Conservation (phyloP, 2,888 invertebrate species). For the Plutella xylostella region DNA sequence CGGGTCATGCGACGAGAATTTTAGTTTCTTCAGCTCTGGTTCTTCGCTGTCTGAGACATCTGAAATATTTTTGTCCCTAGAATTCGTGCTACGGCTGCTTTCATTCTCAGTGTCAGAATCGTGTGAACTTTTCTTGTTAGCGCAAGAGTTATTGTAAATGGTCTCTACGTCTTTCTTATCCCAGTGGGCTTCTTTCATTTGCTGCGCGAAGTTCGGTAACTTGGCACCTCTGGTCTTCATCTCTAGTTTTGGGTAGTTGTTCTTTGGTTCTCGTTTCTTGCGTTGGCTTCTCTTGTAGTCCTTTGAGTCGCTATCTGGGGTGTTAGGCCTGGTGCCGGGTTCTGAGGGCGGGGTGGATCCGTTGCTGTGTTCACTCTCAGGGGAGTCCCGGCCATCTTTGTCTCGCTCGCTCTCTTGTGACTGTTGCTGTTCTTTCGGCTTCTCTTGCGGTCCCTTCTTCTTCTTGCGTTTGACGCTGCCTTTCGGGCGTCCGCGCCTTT, state of each 20-base stretch:
- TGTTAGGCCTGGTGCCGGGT: conserved; percentile 49
- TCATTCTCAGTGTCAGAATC: conserved; percentile 57
- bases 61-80: conserved; percentile 58
- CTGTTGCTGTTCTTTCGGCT: conserved; percentile 44
- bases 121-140: conserved; percentile 38
- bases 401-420: conserved; percentile 60
- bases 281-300: conserved; percentile 31
- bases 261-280: conserved; percentile 35
- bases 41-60: conserved; percentile 63
- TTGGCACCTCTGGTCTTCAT: conserved; percentile 73
- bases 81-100: conserved; percentile 52
- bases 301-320: conserved; percentile 40
- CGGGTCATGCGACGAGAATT: conserved; percentile 54
- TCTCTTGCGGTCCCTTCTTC: conserved; percentile 43
- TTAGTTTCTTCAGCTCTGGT: conserved; percentile 59
- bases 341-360: conserved; percentile 56
- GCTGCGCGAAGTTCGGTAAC: conserved; percentile 70
- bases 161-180: conserved; percentile 57
- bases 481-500: conserved; percentile 54
- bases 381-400: conserved; percentile 51
- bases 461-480: conserved; percentile 52
- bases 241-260: conserved; percentile 47
- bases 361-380: conserved; percentile 53
- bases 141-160: conserved; percentile 48
- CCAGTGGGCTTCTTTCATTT: conserved; percentile 63